Conservation (phyloP, 2,888 invertebrate species). For the Spodoptera littoralis region DNA sequence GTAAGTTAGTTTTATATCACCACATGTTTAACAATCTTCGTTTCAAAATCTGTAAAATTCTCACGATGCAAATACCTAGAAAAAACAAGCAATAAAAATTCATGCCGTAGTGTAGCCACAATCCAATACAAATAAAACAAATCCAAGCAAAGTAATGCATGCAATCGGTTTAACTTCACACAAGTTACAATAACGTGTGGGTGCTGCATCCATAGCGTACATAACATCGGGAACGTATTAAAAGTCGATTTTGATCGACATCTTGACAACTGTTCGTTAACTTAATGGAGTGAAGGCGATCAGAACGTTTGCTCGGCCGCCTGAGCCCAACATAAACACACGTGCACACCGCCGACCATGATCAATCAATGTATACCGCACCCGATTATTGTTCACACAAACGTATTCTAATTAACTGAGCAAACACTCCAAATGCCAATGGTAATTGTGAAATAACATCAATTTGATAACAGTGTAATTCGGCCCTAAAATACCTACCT, state of each 20-base stretch:
- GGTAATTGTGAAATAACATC: constrained; percentile 38
- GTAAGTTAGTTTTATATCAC: constrained; percentile 63
- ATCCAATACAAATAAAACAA: constrained; percentile 33
- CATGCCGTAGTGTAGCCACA: not conserved
- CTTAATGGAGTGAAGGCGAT: constrained; percentile 83
- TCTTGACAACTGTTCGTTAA: constrained; percentile 88
- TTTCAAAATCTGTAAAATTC: not conserved
- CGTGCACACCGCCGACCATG: constrained; percentile 52
- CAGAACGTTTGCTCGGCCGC: constrained; percentile 73
- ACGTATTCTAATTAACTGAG: constrained; percentile 67
- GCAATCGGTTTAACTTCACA: constrained; percentile 70
- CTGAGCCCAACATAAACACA: constrained; percentile 62
- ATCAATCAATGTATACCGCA: constrained; percentile 65
- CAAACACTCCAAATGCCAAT: constrained; percentile 54
- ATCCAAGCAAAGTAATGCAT: constrained; percentile 61
- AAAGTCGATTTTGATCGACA: constrained; percentile 86
- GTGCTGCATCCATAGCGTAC: constrained; percentile 82
- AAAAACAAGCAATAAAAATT: constrained; percentile 10
- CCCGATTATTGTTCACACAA: constrained; percentile 65
- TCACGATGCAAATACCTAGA: constrained; percentile 12
- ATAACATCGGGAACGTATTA: constrained; percentile 74
- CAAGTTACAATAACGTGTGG: constrained; percentile 80
- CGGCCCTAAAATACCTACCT: constrained; percentile 6
- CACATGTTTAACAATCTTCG: not conserved
- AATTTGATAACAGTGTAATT: constrained; percentile 36